Evolutionary conservation across 2,113 vertebrate genomes (phyloP).

Genomic region (Colaptes auratus): DNA sequence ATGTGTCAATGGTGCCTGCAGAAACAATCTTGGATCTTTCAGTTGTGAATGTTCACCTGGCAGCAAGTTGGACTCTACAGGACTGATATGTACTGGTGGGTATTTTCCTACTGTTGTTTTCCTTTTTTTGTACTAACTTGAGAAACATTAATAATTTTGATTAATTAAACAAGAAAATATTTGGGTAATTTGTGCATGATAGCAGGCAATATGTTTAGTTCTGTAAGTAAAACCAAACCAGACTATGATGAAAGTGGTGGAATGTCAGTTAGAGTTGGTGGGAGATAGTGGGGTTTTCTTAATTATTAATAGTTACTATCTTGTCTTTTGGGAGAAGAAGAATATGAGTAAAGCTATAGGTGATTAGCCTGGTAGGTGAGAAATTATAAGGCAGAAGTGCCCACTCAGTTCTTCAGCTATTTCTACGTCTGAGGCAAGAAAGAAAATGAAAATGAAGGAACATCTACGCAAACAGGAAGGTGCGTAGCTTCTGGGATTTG

Average conservation of each 20-base stretch:
- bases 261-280: neutral
- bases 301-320: neutral
- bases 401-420: neutral
- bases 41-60: slow-evolving; percentile 83
- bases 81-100: slow-evolving; percentile 84
- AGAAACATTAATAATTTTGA: neutral
- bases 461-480: neutral
- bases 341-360: neutral
- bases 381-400: neutral
- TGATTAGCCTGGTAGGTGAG: neutral
- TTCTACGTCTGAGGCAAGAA: neutral
- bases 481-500: neutral
- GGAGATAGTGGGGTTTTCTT: neutral
- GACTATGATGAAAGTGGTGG: neutral
- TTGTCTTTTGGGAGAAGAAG: neutral
- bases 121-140: neutral
- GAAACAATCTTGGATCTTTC: slow-evolving; percentile 87
- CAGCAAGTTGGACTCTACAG: slow-evolving; percentile 82
- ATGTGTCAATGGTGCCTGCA: slow-evolving; percentile 83
- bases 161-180: neutral
- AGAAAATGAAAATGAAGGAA: neutral
- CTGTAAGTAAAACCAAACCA: neutral
- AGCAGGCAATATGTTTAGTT: neutral
- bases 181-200: neutral
- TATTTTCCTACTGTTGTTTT: neutral